Base-by-base conservation (phyloP, 92 coral and sea anemone species). In the Epizoanthus rinbou region DNA sequence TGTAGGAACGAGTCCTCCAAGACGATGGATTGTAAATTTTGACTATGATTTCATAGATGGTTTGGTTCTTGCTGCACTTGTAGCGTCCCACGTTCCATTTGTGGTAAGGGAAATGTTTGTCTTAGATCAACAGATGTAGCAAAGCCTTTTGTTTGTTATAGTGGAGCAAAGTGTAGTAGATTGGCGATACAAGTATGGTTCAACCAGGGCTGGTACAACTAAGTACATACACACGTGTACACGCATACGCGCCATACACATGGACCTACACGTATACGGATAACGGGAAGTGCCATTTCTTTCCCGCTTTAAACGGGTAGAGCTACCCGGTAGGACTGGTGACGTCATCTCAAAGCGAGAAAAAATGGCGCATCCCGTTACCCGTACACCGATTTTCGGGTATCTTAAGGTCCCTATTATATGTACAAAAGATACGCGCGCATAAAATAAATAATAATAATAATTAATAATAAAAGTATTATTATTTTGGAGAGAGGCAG, bases 1-100 rank as follows among this genome's bases (percentile, higher is more conserved):
- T 24, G 39, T 64, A 68, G 69, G 65, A 13, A 45, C 81, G 13
- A 85, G 88, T 11, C 99, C 99, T 17, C 93, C 98, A 0, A 89
- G 97, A 64, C 91, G 99, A 14, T 96, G 99, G 99, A 94, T 96
- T 45, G 99, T 96, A 19, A 96, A 96, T 86, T 96, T 96, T 80
- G 98, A 96, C 60, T 91, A 90, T 65, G 99, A 96, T 82, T 96
- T 96, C 69, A 90, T 92, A 93, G 99, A 96, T 87, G 99, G 99
- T 62, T 88, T 96, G 73, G 99, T 96, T 21, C 86, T 96, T 54
- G 99, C 99, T 11, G 90, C 99, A 1, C 88, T 96, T 23, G 86
- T 96, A 56, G 88, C 94, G 28, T 95, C 99, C 2, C 95, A 93
- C 73, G 98, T 90, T 64, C 99, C 99, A 7, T 96, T 96, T 80